Percentiles rank a stretch among this genome's conserved stretches.
phyloP scores from a whole-genome alignment of 2,113 vertebrate species.

The Coturnix japonica region DNA sequence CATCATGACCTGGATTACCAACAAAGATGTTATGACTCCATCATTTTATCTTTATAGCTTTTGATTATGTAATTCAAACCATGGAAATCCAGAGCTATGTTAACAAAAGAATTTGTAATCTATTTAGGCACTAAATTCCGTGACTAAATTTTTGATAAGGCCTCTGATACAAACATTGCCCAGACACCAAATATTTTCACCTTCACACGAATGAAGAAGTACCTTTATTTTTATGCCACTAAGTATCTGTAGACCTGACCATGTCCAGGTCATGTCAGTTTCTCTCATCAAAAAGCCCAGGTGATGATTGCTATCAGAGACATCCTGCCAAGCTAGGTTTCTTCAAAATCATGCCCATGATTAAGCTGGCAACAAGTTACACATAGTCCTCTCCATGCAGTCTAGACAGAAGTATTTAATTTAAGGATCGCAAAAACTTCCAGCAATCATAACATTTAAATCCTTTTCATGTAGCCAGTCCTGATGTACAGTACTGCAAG shows the following conservation, averaged over 20 bases:
- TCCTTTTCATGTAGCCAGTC: background rate
- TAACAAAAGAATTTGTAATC: background rate
- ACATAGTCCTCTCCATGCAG: background rate
- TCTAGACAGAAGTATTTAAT: background rate
- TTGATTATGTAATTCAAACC: background rate
- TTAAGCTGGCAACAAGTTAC: background rate
- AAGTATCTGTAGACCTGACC: background rate
- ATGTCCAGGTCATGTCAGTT: background rate
- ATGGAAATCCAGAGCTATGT: background rate
- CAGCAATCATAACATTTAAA: background rate
- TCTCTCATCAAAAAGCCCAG: background rate
- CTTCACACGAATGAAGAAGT: background rate
- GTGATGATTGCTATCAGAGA: fast-evolving
- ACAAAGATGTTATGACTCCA: background rate
- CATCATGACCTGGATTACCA: background rate
- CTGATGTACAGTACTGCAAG: background rate
- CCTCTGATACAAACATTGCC: background rate
- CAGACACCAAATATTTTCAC: background rate
- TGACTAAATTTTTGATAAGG: fast-evolving
- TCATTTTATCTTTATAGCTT: background rate
- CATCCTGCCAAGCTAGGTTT: background rate
- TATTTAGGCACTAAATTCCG: background rate
- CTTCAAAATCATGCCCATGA: background rate
- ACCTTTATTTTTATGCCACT: fast-evolving
- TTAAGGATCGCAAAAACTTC: background rate